Evolutionary conservation across 2,888 invertebrate species (phyloP).

Genomic region (Drepanosiphum platanoidis): DNA sequence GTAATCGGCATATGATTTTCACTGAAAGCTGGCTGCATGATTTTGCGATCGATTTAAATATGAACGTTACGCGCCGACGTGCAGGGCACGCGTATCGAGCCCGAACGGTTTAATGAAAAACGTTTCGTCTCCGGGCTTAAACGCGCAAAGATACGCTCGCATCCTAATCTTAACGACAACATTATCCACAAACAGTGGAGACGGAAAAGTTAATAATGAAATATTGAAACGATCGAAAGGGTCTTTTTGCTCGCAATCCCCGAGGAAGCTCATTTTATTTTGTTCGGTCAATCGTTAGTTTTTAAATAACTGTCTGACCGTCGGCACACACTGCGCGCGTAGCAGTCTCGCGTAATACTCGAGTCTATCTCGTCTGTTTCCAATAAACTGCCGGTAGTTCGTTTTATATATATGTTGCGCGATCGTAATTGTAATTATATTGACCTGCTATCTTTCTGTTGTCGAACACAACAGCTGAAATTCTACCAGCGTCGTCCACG

Average conservation of each 20-base stretch:
- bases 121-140: background rate
- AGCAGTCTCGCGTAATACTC: background rate
- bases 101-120: background rate
- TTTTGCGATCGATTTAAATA: too few species aligned
- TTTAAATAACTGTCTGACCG: slow-evolving; percentile 40
- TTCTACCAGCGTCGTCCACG: background rate
- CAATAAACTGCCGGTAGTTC: slow-evolving; percentile 14
- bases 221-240: background rate
- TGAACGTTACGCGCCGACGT: background rate
- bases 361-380: background rate
- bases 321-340: background rate
- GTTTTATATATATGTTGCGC: background rate
- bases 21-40: too few species aligned
- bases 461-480: background rate
- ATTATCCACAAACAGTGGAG: background rate
- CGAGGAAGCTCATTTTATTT: slow-evolving; percentile 30
- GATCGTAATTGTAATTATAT: slow-evolving; percentile 34
- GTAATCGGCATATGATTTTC: too few species aligned
- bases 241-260: background rate
- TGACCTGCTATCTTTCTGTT: slow-evolving; percentile 26
- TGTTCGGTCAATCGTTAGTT: background rate
- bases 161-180: background rate
- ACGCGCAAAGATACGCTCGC: background rate
- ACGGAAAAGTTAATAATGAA: slow-evolving; percentile 20
- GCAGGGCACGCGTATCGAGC: background rate